Evolutionary conservation across 2,797 vertebrate genomes (phyloP), one percentile per base, ranked within the genome.

Genomic region (Pitangus sulphuratus): DNA sequence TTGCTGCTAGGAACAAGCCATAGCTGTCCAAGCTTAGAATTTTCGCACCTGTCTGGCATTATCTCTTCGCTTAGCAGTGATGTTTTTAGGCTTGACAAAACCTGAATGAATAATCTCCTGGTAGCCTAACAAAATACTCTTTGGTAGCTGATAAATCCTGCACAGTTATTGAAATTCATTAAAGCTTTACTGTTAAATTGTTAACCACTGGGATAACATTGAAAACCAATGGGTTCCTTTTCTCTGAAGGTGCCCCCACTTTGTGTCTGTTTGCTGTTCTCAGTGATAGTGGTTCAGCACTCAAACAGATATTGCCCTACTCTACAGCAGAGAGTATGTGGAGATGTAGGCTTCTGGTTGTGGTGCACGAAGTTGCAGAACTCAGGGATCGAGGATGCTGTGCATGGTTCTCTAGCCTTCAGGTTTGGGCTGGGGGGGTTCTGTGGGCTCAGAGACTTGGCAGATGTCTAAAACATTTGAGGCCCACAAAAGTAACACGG

Each of bases 21-120:
- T 79, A 56, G 60, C 45, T 87, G 40, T 65, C 62, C 71, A 42
- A 14, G 26, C 48, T 90, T 84, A 80, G 42, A 66, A 18, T 65
- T 90, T 95, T 80, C 78, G 45, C n/a, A 70, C 77, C 58, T 91
- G 65, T 74, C 76, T 91, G n/a, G 30, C 60, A 3, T 25, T 57
- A 69, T 91, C 31, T 78, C 42, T 80, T 88, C 0, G 1, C 60
- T 61, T 44, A 69, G 53, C 42, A 90, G 45, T 1, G 8, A 39
- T 77, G 45, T 48, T 85, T 88, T 69, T 40, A 85, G 75, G n/a
- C 33, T 71, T 87, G 26, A 89, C 40, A 58, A 70, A 82, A 51
- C 35, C 8, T 10, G 1, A 80, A 22, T 17, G 31, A 61, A 90
- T 44, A 26, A 48, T 88, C 50, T 87, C 40, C 56, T 72, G 25